Evolutionary conservation across 2,797 vertebrate genomes (phyloP), one percentile per base, ranked within the genome.

Genomic region (Rousettus madagascariensis): DNA sequence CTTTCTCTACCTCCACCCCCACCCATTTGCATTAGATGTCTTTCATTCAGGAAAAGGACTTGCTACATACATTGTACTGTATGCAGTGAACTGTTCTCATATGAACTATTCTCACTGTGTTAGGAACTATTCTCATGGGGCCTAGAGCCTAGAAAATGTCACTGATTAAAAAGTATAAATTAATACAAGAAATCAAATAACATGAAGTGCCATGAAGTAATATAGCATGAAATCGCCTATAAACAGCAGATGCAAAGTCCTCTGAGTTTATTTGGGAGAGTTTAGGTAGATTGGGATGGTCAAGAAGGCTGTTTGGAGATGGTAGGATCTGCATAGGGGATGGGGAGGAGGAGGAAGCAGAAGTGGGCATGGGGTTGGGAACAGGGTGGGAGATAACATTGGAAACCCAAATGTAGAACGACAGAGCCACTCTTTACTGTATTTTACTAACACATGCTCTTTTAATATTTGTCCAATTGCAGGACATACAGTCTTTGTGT

Each of bases 11-110:
- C 36, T 15, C 17, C 63, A 17, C 3, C 24, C 11, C 28, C 43
- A n/a, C 13, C 20, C 8, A 43, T 28, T 51, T 9, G 20, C 1
- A 0, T 36, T 30, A 8, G 53, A 19, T 28, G 17, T 38, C 26
- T 20, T 87, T 80, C 38, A 12, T 65, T 53, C 9, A 0, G 30
- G 61, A 55, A 92, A n/a, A 36, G 41, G 63, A n/a, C 69, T 15
- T n/a, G 30, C 38, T 17, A 24, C 15, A 2, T 10, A 2, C 1
- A 0, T 33, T 30, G 66, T 2, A 0, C 41, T 2, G 20, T 8
- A 24, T 16, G 49, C 15, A 9, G 57, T 17, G 20, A n/a, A 8
- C 30, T 43, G 4, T 82, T 88, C 77, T 77, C 15, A 2, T 16
- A 49, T 49, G 49, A 49, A 49, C 49, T 49, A 49, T 16, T 49